Base-by-base conservation (phyloP, 1,140 invertebrate species). In the Hypothenemus hampei region DNA sequence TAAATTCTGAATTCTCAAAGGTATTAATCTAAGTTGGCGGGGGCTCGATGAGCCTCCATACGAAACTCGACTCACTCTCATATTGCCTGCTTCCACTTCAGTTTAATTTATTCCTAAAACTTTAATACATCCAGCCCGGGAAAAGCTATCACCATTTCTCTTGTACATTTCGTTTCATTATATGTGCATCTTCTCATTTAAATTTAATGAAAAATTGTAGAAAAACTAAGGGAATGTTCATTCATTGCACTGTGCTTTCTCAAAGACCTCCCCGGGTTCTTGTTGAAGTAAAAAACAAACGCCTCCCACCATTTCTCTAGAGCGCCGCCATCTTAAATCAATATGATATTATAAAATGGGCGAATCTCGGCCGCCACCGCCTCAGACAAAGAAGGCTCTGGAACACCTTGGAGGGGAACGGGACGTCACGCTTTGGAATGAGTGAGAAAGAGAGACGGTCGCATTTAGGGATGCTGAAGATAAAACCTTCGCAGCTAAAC, bases 301-400 rank as follows among this genome's bases (percentile, higher is more conserved):
- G 57, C 49, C n/a, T n/a, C n/a, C n/a, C n/a, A n/a, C n/a, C n/a
- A n/a, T n/a, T n/a, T n/a, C 57, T 48, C 47, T 53, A 57, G 46
- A 39, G 55, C 55, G 46, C 47, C 57, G 41, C 50, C 65, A 67
- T 67, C 65, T 67, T 65, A 67, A 67, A 67, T 67, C 65, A 67
- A 67, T 67, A 67, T 65, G 51, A 67, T 67, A n/a, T n/a, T n/a
- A 67, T 67, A 67, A 67, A 67, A 67, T 67, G 64, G 62, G 62
- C 57, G 65, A 65, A 65, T 65, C 64, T 67, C 65, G 56, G 62
- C 62, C 58, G 43, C 44, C 43, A 47, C 55, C 39, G 45, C 31
- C 55, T 50, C 41, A 65, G 65, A 67, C 65, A 65, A 67, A 67
- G 65, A 67, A 67, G 51, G 57, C 51, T 33, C 19, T 46, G 47